Base-by-base conservation (phyloP, 2,888 invertebrate species). In the Monochamus alternatus region DNA sequence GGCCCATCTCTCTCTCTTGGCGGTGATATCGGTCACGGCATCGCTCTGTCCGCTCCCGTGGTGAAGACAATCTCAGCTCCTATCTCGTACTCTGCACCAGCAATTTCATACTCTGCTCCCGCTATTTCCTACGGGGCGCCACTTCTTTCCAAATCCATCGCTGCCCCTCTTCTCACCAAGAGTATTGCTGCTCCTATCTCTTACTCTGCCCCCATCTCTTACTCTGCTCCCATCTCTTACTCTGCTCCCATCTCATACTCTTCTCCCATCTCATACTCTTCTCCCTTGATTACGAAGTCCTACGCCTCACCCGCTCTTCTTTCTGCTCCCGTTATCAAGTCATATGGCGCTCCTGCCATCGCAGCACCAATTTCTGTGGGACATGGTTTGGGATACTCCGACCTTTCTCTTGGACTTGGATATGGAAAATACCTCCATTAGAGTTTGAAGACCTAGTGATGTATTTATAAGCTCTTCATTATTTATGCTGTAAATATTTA, bases 351-450 rank as follows among this genome's bases (percentile, higher is more conserved):
- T 7, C 74, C 75, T 38, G 70, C 74, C 8, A 65, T 74, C 14
- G 51, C 68, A 5, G 72, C 78, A 22, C 78, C 78, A 10, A 44
- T 79, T 4, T 71, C 75, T 0, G 62, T 64, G 22, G 69, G 76
- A 43, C 63, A 55, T 68, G 66, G 73, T 14, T 55, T 77, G 62
- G 72, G 77, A 60, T 69, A 79, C 59, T 73, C 73, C 59, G 78
- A 76, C 9, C 52, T 78, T 38, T 55, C 69, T 59, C 72, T 75
- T 14, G 79, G 79, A 44, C 72, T 75, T 14, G 79, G 79, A 52
- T 78, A 80, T 52, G 80, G 81, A 55, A 78, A 79, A 67, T 70
- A 73, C n/a, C 60, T 78, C 32, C 81, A 81, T 69, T 81, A 78
- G 44, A 58, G 44, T 65, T 52, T 59, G 30, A 63, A 62, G 38